Evolutionary conservation across 2,113 vertebrate species (phyloP).

Genomic region (Sporophila hypoxantha): DNA sequence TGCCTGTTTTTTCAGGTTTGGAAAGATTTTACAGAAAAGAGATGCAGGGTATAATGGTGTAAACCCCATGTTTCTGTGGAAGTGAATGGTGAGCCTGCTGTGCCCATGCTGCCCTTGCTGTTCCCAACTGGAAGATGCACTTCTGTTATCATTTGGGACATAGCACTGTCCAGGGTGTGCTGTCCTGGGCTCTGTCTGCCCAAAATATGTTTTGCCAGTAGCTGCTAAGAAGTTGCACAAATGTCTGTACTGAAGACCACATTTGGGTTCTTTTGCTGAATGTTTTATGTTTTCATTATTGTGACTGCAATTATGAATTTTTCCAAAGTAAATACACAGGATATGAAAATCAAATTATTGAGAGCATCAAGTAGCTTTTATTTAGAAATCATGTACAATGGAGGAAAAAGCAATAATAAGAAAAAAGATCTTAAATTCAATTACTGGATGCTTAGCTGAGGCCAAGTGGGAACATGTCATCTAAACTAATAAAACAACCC

Average conservation of each 20-base stretch:
- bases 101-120: background rate
- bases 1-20: background rate
- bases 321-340: background rate
- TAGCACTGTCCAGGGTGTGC: background rate
- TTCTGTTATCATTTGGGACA: background rate
- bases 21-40: background rate
- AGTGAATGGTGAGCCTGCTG: background rate
- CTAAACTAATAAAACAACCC: background rate
- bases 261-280: background rate
- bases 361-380: background rate
- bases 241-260: background rate
- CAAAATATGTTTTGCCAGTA: background rate
- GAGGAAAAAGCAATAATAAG: background rate
- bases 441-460: background rate
- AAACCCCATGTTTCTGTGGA: background rate
- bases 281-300: background rate
- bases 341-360: background rate
- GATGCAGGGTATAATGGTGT: rapidly evolving
- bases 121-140: background rate
- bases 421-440: background rate
- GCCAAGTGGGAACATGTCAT: background rate
- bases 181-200: background rate
- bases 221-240: background rate
- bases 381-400: background rate
- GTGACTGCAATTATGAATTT: background rate